A percentile compares a stretch with the other conserved stretches of the same genome.
These are phyloP conservation scores for Eulithis prunata DNA, from an alignment of 2,888 invertebrate genomes.

Conservation along the genomic window DNA sequence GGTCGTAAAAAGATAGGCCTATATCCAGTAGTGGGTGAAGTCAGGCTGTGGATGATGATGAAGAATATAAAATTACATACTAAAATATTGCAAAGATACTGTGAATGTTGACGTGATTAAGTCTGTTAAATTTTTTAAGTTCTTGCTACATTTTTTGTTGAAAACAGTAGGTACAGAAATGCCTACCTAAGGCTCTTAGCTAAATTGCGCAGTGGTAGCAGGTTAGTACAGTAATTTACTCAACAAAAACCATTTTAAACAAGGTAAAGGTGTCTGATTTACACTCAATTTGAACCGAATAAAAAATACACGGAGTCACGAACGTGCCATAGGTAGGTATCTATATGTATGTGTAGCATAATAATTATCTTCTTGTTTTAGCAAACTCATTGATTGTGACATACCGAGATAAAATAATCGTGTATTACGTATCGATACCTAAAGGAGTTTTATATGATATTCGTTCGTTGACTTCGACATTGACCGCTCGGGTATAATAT, in stretches of 20 bases:
- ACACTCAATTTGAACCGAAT: conserved; percentile 5
- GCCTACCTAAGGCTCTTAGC: no score
- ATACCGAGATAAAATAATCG: background rate
- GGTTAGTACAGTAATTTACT: background rate
- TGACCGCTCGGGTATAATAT: conserved; percentile 47
- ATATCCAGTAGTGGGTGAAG: no score
- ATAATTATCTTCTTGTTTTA: conserved; percentile 5
- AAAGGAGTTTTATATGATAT: conserved; percentile 11
- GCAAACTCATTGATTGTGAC: background rate
- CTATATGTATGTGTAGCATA: background rate
- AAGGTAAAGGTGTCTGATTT: conserved; percentile 15
- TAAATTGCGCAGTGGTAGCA: no score
- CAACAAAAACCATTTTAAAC: conserved; percentile 7
- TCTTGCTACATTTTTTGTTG: no score
- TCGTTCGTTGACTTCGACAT: conserved; percentile 32
- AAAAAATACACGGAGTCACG: conserved; percentile 13
- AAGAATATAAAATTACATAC: no score
- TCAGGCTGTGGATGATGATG: no score
- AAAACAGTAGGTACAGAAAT: no score
- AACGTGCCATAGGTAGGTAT: conserved; percentile 11
- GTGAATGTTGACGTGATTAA: no score
- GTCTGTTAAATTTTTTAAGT: no score
- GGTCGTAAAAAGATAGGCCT: no score
- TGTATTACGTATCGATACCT: background rate
- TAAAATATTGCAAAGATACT: no score